Percentiles rank a stretch among this genome's conserved stretches.
phyloP scores from a whole-genome alignment of 2,113 vertebrate species.

The Terrapene triunguis region DNA sequence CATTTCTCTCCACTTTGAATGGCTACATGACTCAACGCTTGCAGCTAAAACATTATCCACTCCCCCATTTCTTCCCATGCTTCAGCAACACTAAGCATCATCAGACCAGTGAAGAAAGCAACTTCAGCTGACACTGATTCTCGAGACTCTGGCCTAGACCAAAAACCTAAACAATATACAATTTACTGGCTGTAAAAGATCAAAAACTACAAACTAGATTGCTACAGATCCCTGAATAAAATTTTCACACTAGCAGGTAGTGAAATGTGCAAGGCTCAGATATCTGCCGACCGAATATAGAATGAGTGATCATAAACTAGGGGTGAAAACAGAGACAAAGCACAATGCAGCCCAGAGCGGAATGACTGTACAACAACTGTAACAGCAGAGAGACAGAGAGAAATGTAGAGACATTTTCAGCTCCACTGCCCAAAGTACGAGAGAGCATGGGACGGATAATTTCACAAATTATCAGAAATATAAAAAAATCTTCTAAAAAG shows the following conservation, averaged over 20 bases:
- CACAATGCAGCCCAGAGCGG: fast-evolving
- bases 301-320: fast-evolving
- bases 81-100: neutral
- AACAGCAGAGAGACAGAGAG: neutral
- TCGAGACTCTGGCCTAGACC: neutral
- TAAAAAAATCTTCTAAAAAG: neutral
- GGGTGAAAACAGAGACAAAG: neutral
- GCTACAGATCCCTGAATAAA: neutral
- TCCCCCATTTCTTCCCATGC: neutral
- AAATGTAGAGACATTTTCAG: neutral
- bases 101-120: neutral
- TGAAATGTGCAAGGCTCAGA: neutral
- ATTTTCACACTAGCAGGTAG: neutral
- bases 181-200: neutral
- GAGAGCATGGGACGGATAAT: neutral
- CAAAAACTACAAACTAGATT: neutral
- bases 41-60: neutral
- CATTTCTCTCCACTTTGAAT: neutral
- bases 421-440: neutral
- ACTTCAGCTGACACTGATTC: neutral
- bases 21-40: neutral
- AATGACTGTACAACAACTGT: fast-evolving
- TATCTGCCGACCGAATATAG: neutral
- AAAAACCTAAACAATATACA: neutral
- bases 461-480: neutral